Evolutionary conservation across 2,797 vertebrate species (phyloP), one percentile per base, ranked within the genome.

Genomic region (Mallotus villosus): DNA sequence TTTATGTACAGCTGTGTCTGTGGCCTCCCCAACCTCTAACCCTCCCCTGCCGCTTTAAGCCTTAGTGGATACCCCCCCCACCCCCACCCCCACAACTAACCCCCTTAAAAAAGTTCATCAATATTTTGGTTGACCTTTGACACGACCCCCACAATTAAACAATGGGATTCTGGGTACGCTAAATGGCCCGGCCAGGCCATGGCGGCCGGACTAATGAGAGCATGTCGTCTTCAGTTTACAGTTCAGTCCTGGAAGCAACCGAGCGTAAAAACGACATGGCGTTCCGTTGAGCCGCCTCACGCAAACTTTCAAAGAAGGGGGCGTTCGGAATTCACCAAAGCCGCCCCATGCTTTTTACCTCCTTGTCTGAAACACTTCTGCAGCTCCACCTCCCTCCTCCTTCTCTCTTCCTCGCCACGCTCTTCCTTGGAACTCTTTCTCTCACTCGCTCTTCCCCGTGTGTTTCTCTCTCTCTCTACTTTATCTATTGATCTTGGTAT

Each of bases 161-260:
- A 97, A 97, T 96, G 93, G 95, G 92, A 94, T 96, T 96, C 92
- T 86, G 95, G 95, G 92, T 95, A 95, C 93, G 94, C 94, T 93
- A 96, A 96, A 91, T 94, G 94, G 93, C 93, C 93, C 92, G 93
- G 94, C 94, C 88, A 94, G 94, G 93, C 94, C 91, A 90, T 93
- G 92, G 91, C 94, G 95, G 95, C 93, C 94, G 94, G 95, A 96
- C 96, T 98, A 99, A 99, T 97, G 97, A 98, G 96, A 93, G 95
- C 94, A 95, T 94, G 97, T 98, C 97, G 93, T 95, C 93, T 96
- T 93, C 90, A 94, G 95, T 98, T 98, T 97, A 95, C 93, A 93
- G 94, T 95, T 92, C 90, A 92, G 93, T 94, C 93, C 90, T 83
- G 88, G 91, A 91, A 92, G 94, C 96, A 95, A 91, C 89, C 89